These are phyloP conservation scores for Poeciliopsis infans DNA, from an alignment of 2,797 vertebrate genomes.

Conservation along the genomic window DNA sequence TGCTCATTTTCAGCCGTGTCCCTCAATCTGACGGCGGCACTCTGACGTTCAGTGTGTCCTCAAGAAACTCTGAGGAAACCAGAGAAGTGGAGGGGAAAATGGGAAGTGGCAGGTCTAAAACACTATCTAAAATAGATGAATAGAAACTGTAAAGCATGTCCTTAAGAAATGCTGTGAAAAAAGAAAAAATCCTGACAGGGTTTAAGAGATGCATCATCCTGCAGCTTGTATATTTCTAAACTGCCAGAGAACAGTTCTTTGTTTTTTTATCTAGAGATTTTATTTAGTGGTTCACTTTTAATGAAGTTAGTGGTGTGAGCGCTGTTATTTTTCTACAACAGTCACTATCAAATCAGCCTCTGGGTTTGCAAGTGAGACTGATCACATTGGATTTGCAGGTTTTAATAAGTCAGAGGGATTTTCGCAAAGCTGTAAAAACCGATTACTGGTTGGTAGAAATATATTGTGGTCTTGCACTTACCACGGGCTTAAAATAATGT, in stretches of 20 bases:
- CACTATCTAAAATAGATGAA: background rate
- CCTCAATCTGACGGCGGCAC: background rate
- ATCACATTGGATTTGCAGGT: slow-evolving; percentile 1
- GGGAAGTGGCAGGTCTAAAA: background rate
- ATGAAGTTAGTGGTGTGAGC: background rate
- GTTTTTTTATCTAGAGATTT: background rate
- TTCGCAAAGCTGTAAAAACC: slow-evolving; percentile 10
- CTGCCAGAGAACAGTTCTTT: background rate
- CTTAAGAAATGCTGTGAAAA: background rate
- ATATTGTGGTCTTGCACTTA: slow-evolving; percentile 17
- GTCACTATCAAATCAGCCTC: slow-evolving; percentile 7
- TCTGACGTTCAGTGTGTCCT: background rate
- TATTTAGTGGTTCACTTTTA: background rate
- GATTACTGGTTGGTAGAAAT: slow-evolving; percentile 2
- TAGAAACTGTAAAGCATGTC: background rate
- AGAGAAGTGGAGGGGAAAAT: background rate
- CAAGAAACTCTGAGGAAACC: background rate
- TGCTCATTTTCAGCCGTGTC: background rate
- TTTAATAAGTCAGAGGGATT: slow-evolving; percentile 23
- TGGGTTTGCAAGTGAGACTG: slow-evolving; percentile 9
- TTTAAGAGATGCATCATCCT: background rate
- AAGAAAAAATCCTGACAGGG: background rate
- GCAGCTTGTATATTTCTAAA: background rate
- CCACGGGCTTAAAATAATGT: background rate
- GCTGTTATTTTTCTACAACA: slow-evolving; percentile 13